These are phyloP conservation scores for Ailurus styani DNA, from an alignment of 2,113 vertebrate species.

Conservation along the genomic window DNA sequence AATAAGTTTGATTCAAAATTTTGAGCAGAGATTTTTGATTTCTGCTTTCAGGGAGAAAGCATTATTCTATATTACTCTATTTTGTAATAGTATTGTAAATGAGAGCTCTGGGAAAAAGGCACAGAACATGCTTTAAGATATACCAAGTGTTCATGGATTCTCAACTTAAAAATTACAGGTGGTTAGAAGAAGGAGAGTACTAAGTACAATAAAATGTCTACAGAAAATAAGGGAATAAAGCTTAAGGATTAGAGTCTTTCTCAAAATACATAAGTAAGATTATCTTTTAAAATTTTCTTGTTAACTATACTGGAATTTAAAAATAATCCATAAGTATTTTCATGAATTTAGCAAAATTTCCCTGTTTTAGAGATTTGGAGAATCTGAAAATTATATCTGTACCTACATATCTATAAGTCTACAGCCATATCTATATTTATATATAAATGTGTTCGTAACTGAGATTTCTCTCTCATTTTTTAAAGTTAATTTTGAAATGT, in stretches of 20 bases:
- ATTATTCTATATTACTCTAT: not conserved
- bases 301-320: not conserved
- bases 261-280: not conserved
- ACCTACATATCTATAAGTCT: not conserved
- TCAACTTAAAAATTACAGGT: not conserved
- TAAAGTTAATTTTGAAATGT: not conserved
- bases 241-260: not conserved
- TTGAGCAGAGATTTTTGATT: slow-evolving; percentile 44
- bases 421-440: not conserved
- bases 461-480: not conserved
- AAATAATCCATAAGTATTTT: not conserved
- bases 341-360: not conserved
- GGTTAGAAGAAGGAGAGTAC: not conserved
- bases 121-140: not conserved
- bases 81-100: not conserved
- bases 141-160: not conserved
- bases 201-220: not conserved
- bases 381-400: not conserved
- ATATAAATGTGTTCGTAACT: not conserved
- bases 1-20: slow-evolving; percentile 69
- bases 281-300: not conserved
- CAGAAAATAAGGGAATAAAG: not conserved
- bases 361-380: not conserved
- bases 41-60: slow-evolving; percentile 5
- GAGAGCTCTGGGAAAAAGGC: not conserved